Percentiles rank a stretch among this genome's conserved stretches.
Conservation (phyloP, 2,797 vertebrate genomes). For the Pangasius macronema region DNA sequence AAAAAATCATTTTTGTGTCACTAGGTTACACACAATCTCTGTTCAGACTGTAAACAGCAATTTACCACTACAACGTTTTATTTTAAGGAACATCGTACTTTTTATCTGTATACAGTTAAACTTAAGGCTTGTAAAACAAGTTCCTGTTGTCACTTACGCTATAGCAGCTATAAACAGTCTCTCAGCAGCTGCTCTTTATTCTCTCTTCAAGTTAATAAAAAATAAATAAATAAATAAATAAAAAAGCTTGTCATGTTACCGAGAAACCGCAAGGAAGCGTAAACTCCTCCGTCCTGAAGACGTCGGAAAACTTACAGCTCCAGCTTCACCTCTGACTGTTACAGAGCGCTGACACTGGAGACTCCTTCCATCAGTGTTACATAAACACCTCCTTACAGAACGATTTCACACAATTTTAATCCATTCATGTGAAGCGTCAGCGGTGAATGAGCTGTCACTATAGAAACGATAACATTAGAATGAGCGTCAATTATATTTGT, state of each 20-base stretch:
- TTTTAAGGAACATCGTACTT: background rate
- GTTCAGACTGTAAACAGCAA: background rate
- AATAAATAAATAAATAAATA: no score
- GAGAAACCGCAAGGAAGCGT: background rate
- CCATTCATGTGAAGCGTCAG: background rate
- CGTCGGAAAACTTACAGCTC: background rate
- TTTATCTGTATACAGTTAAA: background rate
- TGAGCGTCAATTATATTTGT: no score
- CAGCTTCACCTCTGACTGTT: background rate
- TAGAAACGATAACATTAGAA: background rate
- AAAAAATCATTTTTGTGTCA: background rate
- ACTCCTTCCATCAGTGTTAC: background rate
- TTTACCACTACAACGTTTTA: background rate
- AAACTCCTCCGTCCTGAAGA: background rate
- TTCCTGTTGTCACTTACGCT: background rate
- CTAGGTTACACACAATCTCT: background rate
- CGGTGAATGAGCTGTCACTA: background rate
- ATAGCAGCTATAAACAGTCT: background rate
- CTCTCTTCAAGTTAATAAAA: background rate
- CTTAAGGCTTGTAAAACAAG: background rate
- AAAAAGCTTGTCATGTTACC: background rate
- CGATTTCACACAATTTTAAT: background rate
- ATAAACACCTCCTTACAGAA: background rate
- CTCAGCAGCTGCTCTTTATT: background rate
- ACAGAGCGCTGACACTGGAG: background rate